Base-by-base conservation (phyloP, 2,888 invertebrate species). In the Tricholauxania praeusta region DNA sequence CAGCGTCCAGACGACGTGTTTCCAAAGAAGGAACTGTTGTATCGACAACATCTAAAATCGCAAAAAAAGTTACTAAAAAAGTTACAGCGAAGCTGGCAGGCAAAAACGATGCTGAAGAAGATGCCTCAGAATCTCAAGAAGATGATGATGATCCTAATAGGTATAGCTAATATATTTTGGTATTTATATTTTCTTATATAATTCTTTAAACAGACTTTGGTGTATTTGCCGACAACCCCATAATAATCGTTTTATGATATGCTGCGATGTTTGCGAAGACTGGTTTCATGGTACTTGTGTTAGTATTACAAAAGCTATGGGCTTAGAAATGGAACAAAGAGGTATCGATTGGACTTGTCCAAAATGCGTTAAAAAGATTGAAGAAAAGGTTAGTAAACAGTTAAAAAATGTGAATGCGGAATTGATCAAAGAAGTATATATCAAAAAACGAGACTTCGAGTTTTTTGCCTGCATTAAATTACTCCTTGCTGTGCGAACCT, bases 241-340 rank as follows among this genome's bases (percentile, higher is more conserved):
- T 86, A 96, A 97, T 82, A 96, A 97, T 87, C 90, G 97, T 70
- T 98, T 98, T 85, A 98, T 98, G 98, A 98, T 98, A 81, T 96
- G 96, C 86, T 98, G 98, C 86, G 98, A 98, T 87, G 91, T 92
- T 15, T 98, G 98, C 85, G 95, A 96, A 85, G 97, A 98, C 84
- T 98, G 98, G 98, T 98, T 96, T 86, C 98, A 98, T 85, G 98
- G 98, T n/a, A 95, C 94, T 83, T 98, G 98, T 88, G 97, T 98
- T 15, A 95, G 95, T 80, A 94, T 98, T 59, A 96, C 96, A 22
- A 93, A 96, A 89, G 92, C 93, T 0, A 94, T 95, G 93, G 96
- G 96, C 71, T 92, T 94, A 81, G 94, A 95, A 87, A 96, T 98
- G 95, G 97, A 98, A 85, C 91, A 93, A 70, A 92, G 93, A 79